A percentile compares a stretch with the other conserved stretches of the same genome.
phyloP scores from a whole-genome alignment of 2,113 vertebrate species.

The Xyliphius kryptos region DNA sequence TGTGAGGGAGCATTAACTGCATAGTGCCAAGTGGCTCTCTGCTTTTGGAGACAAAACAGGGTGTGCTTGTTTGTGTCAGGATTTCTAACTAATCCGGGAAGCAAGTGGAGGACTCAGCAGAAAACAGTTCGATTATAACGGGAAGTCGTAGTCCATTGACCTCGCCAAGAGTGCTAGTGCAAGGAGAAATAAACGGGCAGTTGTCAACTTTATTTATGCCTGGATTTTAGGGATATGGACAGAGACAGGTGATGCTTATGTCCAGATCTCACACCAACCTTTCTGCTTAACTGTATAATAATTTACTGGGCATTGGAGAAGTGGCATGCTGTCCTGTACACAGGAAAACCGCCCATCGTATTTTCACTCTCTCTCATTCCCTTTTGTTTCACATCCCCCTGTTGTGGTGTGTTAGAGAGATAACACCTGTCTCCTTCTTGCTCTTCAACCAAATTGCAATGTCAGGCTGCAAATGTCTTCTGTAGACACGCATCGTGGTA shows the following conservation, averaged over 20 bases:
- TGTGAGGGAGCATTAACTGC: not conserved
- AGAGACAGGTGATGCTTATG: slow-evolving; percentile 55
- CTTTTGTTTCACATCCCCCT: slow-evolving; percentile 5
- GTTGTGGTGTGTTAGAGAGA: slow-evolving; percentile 25
- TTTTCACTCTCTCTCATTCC: slow-evolving; percentile 40
- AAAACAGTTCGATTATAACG: slow-evolving; percentile 26
- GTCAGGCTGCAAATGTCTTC: not conserved
- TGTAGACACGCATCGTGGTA: too few relatives aligned
- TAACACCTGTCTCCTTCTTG: slow-evolving; percentile 24
- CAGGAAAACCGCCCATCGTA: slow-evolving; percentile 57
- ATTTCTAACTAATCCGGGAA: slow-evolving; percentile 39
- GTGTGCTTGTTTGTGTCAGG: slow-evolving; percentile 2
- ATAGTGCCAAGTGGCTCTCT: not conserved
- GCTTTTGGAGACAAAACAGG: slow-evolving; percentile 12
- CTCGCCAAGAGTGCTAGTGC: slow-evolving; percentile 10
- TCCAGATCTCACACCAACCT: slow-evolving; percentile 60
- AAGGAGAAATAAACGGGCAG: slow-evolving; percentile 40
- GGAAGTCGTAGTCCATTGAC: slow-evolving; percentile 1
- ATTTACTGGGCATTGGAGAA: slow-evolving; percentile 64
- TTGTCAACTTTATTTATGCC: slow-evolving; percentile 47
- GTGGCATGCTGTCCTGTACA: slow-evolving; percentile 58
- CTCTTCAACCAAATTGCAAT: slow-evolving; percentile 14
- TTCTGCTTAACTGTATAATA: slow-evolving; percentile 67
- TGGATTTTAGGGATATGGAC: slow-evolving; percentile 41
- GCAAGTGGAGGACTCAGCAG: slow-evolving; percentile 27